Base-by-base conservation (phyloP, 2,888 invertebrate species). In the Hedya salicella region DNA sequence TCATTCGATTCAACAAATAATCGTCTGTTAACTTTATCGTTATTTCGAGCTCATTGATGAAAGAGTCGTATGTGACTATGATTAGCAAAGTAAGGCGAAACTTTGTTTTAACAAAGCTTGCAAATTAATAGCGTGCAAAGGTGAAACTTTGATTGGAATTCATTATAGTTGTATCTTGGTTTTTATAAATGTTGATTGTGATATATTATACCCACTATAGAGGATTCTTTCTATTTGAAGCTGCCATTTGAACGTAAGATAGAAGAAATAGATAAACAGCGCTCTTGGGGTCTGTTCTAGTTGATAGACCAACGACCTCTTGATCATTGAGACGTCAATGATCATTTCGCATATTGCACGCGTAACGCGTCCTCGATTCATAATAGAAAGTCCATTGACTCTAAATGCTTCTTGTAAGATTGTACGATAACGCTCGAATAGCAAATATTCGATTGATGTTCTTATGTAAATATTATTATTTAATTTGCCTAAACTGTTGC, bases 311-410 rank as follows among this genome's bases (percentile, higher is more conserved):
- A 48, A 59, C 36, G 36, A 36, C 21, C 13, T 42, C 30, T 36
- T 36, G 44, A 46, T 53, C 44, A 62, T 53, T 46, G 46, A 36
- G 17, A 60, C 52, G 11, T 46, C 59, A 53, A 40, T 53, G 52
- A 53, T 40, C 44, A 65, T 57, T 71, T 69, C 69, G 73, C 71
- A 56, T 70, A 74, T 73, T 73, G 60, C 73, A 71, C 70, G 62
- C 71, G 66, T 21, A 44, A 46, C 30, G 69, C 72, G 75, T 67
- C 75, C 75, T 77, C 74, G 69, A 77, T 77, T 71, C 73, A 68
- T 69, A 75, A 72, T 73, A 74, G 71, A 77, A 69, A 75, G 78
- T 73, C 67, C 78, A 73, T 75, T 78, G 78, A 78, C 78, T 75
- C 68, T 70, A 64, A 62, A 68, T 69, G 63, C 54, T 44, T 62